Base-by-base conservation (phyloP, 2,888 invertebrate genomes). In the Galerucella calmariensis region DNA sequence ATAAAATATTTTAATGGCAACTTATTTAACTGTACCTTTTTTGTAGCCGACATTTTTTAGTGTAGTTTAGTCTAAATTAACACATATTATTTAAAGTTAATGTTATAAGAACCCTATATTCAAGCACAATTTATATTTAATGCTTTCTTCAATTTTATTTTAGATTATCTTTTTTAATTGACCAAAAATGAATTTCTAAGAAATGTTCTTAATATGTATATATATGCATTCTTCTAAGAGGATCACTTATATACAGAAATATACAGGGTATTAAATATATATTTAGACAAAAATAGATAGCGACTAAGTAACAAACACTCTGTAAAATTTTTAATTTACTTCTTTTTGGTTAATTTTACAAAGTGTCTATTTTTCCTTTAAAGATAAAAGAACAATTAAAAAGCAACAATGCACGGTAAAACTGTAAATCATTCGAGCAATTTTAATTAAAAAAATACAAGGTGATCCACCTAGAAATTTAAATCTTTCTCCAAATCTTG, bases 191-290 rank as follows among this genome's bases (percentile, higher is more conserved):
- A 48, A 12, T 48, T 48, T 14, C 35, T 41, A 41, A 8, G 35
- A 74, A 72, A 73, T 69, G 72, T 75, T 74, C 67, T 72, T 69
- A 71, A 74, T 68, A 77, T 66, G 70, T 73, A 78, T 76, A 75
- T 72, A 67, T 68, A 75, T 66, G 63, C 63, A 46, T 70, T 74
- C 76, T 73, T 67, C 77, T 75, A 72, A 62, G 72, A 75, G 72
- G 68, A 72, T 77, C 44, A 79, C 77, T 66, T 81, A 80, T 81
- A 75, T 81, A 81, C 81, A 81, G 76, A 80, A 81, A 80, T 81
- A 78, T 81, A 81, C 81, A 81, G 75, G 77, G 74, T 75, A 75
- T 74, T 77, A 75, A 77, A 67, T 73, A 75, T 72, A 48, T 73
- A 41, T 9, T 41, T 41, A 77, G 74, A 51, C 67, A 77, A 77